A percentile compares a stretch with the other conserved stretches of the same genome.
Evolutionary conservation across 2,888 invertebrate species (phyloP).

Genomic region (Xanthia icteritia): DNA sequence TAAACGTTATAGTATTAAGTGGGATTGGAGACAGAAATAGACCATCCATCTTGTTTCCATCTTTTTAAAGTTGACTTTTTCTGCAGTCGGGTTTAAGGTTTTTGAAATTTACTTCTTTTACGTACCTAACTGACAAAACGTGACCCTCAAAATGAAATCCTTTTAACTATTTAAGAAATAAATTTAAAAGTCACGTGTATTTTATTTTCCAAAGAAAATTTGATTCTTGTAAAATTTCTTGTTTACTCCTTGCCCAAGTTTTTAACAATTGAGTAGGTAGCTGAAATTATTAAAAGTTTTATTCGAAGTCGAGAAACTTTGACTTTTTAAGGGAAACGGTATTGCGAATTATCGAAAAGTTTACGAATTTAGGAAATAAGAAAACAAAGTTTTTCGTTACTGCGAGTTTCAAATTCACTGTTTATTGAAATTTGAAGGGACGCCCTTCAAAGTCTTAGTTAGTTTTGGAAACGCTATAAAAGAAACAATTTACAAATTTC

Average conservation of each 20-base stretch:
- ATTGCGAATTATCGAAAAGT: constrained; percentile 40
- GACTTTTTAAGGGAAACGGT: constrained; percentile 6
- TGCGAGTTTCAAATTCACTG: neutral
- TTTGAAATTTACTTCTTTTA: too few species aligned
- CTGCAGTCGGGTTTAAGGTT: too few species aligned
- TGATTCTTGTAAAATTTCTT: neutral
- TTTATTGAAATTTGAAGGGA: constrained; percentile 26
- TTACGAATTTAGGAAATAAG: constrained; percentile 27
- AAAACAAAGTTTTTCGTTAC: constrained; percentile 19
- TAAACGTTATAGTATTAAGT: too few species aligned
- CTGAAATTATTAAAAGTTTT: constrained; percentile 18
- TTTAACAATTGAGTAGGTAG: constrained; percentile 27
- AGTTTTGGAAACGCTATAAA: neutral
- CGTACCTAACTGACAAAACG: neutral
- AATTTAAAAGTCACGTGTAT: constrained; percentile 20
- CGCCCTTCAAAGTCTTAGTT: neutral
- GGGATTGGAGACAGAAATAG: too few species aligned
- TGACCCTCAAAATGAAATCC: neutral
- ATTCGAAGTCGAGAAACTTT: constrained; percentile 12
- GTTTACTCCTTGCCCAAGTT: constrained; percentile 19
- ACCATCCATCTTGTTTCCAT: too few species aligned
- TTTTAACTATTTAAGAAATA: neutral
- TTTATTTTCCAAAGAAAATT: neutral
- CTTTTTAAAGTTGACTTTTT: too few species aligned
- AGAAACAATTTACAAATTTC: neutral